Percentiles rank a stretch among this genome's conserved stretches.
phyloP scores from a whole-genome alignment of 2,797 vertebrate genomes.

The Xyrichtys novacula region DNA sequence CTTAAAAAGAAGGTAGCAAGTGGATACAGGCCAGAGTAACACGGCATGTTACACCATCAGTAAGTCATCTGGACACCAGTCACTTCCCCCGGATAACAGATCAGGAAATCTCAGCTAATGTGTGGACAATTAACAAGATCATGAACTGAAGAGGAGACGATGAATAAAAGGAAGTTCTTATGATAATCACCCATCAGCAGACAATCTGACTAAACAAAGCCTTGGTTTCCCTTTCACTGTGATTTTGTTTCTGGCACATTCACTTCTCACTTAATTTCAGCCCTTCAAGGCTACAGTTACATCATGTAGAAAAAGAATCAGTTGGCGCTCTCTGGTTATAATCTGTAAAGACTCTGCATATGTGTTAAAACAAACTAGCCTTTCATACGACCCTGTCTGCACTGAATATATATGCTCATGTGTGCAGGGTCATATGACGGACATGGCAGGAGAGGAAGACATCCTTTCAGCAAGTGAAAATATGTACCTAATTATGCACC shows the following conservation, averaged over 20 bases:
- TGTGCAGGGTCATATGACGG: too few species aligned
- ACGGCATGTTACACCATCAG: slow-evolving; percentile 53
- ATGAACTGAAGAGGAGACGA: not conserved
- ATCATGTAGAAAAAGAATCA: too few species aligned
- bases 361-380: too few species aligned
- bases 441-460: too few species aligned
- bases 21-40: slow-evolving; percentile 28
- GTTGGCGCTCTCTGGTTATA: too few species aligned
- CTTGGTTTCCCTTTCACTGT: not conserved
- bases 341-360: too few species aligned
- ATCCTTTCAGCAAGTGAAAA: too few species aligned
- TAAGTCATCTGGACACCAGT: slow-evolving; percentile 34
- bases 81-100: slow-evolving; percentile 39
- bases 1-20: slow-evolving; percentile 24
- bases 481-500: too few species aligned
- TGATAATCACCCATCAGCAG: not conserved
- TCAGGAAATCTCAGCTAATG: slow-evolving; percentile 17
- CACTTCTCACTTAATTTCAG: not conserved
- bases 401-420: too few species aligned
- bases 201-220: not conserved
- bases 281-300: not conserved
- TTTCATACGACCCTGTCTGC: too few species aligned
- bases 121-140: slow-evolving; percentile 14
- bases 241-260: not conserved
- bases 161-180: not conserved